These are phyloP conservation scores for Poeciliopsis prolifica DNA, from an alignment of 2,113 vertebrate genomes.

Conservation along the genomic window DNA sequence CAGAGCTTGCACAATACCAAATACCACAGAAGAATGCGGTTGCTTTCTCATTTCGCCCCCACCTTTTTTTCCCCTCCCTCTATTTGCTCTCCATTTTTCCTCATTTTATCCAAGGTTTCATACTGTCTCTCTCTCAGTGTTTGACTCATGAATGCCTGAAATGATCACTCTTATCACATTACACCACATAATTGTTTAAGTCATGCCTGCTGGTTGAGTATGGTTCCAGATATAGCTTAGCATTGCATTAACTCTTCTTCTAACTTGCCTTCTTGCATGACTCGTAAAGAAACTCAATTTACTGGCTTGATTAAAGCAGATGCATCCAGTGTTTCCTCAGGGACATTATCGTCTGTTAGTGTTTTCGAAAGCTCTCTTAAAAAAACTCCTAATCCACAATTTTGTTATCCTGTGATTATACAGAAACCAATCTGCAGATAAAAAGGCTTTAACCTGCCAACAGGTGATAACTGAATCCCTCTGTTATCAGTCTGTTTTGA, in stretches of 20 bases:
- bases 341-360: background rate
- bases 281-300: background rate
- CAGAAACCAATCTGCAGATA: slow-evolving; percentile 3
- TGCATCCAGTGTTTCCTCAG: background rate
- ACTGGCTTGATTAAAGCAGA: background rate
- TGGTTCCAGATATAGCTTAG: background rate
- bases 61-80: background rate
- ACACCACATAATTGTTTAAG: background rate
- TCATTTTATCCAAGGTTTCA: background rate
- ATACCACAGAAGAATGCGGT: slow-evolving; percentile 62
- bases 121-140: background rate
- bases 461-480: slow-evolving; percentile 10
- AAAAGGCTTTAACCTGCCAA: slow-evolving; percentile 13
- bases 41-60: slow-evolving; percentile 16
- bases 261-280: background rate
- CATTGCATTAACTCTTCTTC: background rate
- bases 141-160: background rate
- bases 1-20: slow-evolving; percentile 61
- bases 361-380: background rate
- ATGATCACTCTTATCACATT: background rate
- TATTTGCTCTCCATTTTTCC: background rate
- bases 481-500: slow-evolving; percentile 36
- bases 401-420: background rate
- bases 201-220: background rate
- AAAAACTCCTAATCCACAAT: background rate